Percentiles rank a stretch among this genome's conserved stretches.
These are phyloP conservation scores for Ricordea florida DNA, from an alignment of 92 coral and sea anemone species.

Conservation along the genomic window DNA sequence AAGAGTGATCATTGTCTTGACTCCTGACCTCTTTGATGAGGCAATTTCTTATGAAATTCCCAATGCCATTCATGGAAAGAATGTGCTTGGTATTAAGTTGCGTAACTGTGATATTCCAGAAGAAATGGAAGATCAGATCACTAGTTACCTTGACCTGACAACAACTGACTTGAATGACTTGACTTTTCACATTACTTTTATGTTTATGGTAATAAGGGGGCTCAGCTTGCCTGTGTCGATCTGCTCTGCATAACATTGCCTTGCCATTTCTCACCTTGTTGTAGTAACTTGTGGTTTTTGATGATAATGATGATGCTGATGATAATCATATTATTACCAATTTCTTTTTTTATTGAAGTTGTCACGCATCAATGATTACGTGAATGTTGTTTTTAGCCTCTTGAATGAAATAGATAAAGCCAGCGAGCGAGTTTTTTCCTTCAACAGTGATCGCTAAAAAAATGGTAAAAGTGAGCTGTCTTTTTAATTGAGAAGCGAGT, in stretches of 20 bases:
- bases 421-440: too few species aligned
- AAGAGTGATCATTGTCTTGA: conserved; percentile 58
- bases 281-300: too few species aligned
- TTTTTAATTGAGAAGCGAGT: too few species aligned
- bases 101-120: conserved; percentile 25
- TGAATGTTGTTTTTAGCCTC: too few species aligned
- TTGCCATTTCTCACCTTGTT: too few species aligned
- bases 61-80: conserved; percentile 5
- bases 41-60: neutral
- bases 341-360: too few species aligned
- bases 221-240: conserved; percentile 62
- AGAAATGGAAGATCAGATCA: conserved; percentile 1
- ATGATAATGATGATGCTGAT: too few species aligned
- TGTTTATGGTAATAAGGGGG: conserved; percentile 30
- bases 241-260: conserved; percentile 22
- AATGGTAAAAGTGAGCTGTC: too few species aligned
- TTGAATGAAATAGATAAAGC: too few species aligned
- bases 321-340: too few species aligned
- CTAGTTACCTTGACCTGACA: conserved; percentile 19
- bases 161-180: conserved; percentile 31
- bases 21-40: conserved; percentile 51
- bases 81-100: conserved; percentile 41
- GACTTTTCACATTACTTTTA: conserved; percentile 38
- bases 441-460: too few species aligned
- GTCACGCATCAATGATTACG: too few species aligned